Conservation (phyloP, 2,888 invertebrate species). For the Orthonevra nobilis region DNA sequence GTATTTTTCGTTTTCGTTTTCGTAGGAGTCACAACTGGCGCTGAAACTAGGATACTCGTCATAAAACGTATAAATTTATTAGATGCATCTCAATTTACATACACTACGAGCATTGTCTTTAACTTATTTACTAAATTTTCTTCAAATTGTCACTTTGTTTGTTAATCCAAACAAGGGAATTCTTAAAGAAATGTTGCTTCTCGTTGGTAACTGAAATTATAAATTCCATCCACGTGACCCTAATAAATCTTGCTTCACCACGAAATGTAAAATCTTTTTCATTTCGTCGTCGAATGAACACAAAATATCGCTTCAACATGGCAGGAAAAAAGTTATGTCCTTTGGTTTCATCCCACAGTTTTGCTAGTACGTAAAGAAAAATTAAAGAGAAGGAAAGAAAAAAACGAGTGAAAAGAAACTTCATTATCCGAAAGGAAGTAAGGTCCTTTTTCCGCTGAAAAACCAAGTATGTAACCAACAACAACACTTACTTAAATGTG, state of each 20-base stretch:
- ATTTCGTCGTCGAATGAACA: constrained; percentile 46
- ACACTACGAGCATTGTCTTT: not conserved
- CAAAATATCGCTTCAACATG: constrained; percentile 6
- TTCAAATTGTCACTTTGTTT: not conserved
- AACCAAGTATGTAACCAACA: constrained; percentile 72
- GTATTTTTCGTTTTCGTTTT: not conserved
- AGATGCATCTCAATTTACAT: constrained; percentile 27
- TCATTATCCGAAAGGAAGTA: constrained; percentile 11
- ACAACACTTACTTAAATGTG: constrained; percentile 28
- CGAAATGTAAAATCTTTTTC: constrained; percentile 31
- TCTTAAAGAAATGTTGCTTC: too few species aligned
- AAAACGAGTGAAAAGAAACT: constrained; percentile 1
- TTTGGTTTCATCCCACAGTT: constrained; percentile 4
- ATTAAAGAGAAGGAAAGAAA: not conserved
- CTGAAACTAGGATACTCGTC: constrained; percentile 34
- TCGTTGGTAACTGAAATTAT: constrained; percentile 27
- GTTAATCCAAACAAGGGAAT: not conserved
- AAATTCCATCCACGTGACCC: constrained; percentile 55
- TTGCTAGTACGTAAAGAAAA: not conserved
- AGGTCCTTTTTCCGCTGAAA: constrained; percentile 28
- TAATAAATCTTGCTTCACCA: constrained; percentile 38
- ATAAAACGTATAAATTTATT: constrained; percentile 30
- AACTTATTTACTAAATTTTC: not conserved
- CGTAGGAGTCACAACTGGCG: constrained; percentile 7
- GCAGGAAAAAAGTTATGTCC: constrained; percentile 27